Evolutionary conservation across 1,140 invertebrate species (phyloP), one percentile per base, ranked within the genome.

Genomic region (Drosophila guanche): DNA sequence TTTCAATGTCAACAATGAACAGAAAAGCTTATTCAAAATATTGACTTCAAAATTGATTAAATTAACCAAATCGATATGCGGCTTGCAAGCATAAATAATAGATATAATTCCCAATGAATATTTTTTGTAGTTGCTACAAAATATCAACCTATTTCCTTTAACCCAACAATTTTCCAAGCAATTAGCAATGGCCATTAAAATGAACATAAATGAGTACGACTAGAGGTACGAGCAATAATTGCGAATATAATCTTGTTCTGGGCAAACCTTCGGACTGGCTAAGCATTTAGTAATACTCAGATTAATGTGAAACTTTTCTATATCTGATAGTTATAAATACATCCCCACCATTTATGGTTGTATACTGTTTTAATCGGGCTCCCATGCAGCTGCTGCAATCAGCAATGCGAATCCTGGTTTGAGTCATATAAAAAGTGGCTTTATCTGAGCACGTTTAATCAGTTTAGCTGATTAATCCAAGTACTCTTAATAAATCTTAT

Each of bases 1-100:
- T 47, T 75, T 66, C 77, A 77, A 80, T 77, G 74, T 86, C 81
- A 86, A 86, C 81, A 84, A 76, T 65, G 16, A 20, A 20, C 57
- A 47, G 27, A 55, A 55, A 68, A 41, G 47, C 58, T 65, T 46
- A 66, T 50, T 48, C 33, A 4, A 58, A 41, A 54, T 50, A 74
- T 50, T 56, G 55, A 42, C 25, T 61, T 61, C 16, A 25, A 8
- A 55, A 70, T 43, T 47, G 40, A 43, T 53, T 42, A 12, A 59
- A 45, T 46, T 41, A 16, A 56, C 8, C 14, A 22, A 29, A 5
- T 10, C 37, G 8, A 0, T 53, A 42, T 23, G 12, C 1, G 23
- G n/a, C n/a, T n/a, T n/a, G n/a, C n/a, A n/a, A 5, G n/a, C n/a
- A n/a, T 22, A 1, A 4, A 22, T 2, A 29, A 29, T 41, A 23